Percentiles rank a stretch among this genome's conserved stretches.
These are phyloP conservation scores for Tadarida brasiliensis DNA, from an alignment of 2,797 vertebrate species.

Conservation along the genomic window DNA sequence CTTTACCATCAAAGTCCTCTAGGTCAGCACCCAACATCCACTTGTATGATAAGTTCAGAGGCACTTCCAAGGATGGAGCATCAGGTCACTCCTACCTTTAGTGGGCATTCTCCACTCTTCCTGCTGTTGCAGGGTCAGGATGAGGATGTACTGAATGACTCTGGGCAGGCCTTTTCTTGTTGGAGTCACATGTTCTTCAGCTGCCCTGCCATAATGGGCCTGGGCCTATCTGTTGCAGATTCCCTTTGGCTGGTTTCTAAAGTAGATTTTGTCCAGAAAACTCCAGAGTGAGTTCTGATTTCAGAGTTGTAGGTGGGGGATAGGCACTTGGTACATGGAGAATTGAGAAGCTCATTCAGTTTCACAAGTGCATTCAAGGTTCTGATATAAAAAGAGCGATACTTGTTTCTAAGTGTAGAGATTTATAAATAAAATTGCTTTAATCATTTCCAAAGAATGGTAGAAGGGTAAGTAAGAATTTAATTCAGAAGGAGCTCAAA, in stretches of 20 bases:
- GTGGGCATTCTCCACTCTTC: not conserved
- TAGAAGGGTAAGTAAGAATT: not conserved
- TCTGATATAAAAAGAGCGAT: not conserved
- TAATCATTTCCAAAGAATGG: not conserved
- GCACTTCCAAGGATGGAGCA: not conserved
- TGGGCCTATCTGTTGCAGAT: not conserved
- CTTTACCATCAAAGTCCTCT: not conserved
- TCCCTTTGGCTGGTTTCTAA: not conserved
- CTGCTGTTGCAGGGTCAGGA: not conserved
- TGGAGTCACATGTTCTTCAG: not conserved
- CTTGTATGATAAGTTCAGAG: not conserved
- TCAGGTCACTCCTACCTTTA: not conserved
- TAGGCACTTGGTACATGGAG: not conserved
- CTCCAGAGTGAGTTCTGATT: not conserved
- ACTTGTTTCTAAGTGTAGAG: not conserved
- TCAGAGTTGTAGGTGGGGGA: not conserved
- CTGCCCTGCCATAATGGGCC: not conserved
- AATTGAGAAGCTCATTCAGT: not conserved
- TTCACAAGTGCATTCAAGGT: not conserved
- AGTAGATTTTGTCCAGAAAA: not conserved
- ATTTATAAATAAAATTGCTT: not conserved
- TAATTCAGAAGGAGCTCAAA: constrained; percentile 17
- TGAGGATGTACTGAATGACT: not conserved
- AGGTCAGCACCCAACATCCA: not conserved
- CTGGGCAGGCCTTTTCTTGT: not conserved